Percentiles rank a stretch among this genome's conserved stretches.
These are phyloP conservation scores for Pelodytes ibericus DNA, from an alignment of 2,797 vertebrate genomes.

Conservation along the genomic window DNA sequence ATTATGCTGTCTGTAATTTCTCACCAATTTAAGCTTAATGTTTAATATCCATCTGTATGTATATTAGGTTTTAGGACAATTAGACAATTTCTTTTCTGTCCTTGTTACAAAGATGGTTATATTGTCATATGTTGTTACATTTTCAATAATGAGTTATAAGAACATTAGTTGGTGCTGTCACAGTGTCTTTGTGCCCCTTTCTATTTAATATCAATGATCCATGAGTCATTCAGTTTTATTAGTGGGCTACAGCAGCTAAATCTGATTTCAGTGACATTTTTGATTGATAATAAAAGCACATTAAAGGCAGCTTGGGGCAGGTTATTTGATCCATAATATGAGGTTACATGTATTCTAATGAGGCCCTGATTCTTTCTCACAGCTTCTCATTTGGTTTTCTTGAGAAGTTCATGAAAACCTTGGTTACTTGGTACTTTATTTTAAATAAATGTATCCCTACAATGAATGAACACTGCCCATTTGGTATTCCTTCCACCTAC, in stretches of 20 bases:
- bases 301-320: too few relatives aligned
- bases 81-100: neutral
- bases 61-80: neutral
- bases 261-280: neutral
- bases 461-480: too few relatives aligned
- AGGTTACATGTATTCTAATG: too few relatives aligned
- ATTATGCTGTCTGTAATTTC: too few relatives aligned
- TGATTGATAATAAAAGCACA: neutral
- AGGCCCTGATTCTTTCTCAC: too few relatives aligned
- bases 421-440: too few relatives aligned
- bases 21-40: neutral
- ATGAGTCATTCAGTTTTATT: neutral
- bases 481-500: too few relatives aligned
- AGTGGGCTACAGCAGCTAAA: neutral
- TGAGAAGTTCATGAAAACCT: too few relatives aligned
- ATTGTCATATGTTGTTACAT: neutral
- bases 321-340: too few relatives aligned
- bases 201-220: neutral
- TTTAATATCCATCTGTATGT: neutral
- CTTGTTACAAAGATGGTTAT: too few relatives aligned
- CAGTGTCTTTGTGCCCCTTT: neutral
- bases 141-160: neutral
- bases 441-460: too few relatives aligned
- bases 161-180: neutral
- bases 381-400: too few relatives aligned